Conservation (phyloP, 2,113 vertebrate genomes). For the Elachura formosa region DNA sequence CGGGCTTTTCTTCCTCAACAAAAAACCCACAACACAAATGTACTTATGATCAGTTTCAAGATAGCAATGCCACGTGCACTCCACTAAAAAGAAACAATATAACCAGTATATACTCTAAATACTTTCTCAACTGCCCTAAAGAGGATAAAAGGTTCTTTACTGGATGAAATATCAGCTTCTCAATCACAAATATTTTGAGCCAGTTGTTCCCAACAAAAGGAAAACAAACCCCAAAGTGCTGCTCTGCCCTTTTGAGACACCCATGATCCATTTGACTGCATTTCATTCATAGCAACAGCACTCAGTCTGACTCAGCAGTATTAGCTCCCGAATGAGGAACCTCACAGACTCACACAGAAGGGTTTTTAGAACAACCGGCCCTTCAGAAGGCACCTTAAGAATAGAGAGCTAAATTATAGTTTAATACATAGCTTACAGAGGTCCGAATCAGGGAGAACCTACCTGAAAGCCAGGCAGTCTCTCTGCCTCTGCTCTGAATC, state of each 20-base stretch:
- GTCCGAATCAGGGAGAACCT: not conserved
- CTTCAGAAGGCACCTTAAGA: not conserved
- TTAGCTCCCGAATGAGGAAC: not conserved
- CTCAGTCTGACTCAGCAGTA: not conserved
- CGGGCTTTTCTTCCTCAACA: not conserved
- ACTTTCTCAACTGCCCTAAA: not conserved
- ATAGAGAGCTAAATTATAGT: not conserved
- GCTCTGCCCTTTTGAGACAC: not conserved
- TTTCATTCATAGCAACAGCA: not conserved
- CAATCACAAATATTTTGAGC: not conserved
- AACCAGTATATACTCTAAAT: not conserved
- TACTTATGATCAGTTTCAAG: not conserved
- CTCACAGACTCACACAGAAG: not conserved
- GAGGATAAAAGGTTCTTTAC: not conserved
- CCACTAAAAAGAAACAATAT: not conserved
- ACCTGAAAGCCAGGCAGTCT: not conserved
- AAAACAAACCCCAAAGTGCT: not conserved
- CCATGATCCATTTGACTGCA: not conserved
- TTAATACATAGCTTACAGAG: not conserved
- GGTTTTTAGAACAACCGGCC: not conserved
- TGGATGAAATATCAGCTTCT: not conserved
- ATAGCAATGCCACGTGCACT: not conserved
- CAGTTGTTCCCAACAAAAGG: not conserved
- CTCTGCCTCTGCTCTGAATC: not conserved
- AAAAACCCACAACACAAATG: not conserved